Evolutionary conservation across 2,113 vertebrate genomes (phyloP), one percentile per base, ranked within the genome.

Genomic region (Ciconia maguari): DNA sequence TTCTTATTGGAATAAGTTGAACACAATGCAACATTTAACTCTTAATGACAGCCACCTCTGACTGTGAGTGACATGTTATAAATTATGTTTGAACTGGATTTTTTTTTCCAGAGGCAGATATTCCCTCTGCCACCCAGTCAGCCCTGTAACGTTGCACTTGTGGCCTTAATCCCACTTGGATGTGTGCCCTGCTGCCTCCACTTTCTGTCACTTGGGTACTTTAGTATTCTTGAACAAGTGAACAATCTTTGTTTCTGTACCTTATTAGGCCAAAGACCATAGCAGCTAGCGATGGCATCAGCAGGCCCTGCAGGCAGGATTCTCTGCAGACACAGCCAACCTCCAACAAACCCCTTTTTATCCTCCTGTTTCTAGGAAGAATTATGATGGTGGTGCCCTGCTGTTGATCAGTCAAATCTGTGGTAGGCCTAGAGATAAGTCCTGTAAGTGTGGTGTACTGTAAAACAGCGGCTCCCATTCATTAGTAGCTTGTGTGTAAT

Each of bases 281-380:
- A 97, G 96, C 97, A 98, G 97, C 97, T 64, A 97, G 98, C 74
- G 97, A 98, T 98, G 98, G 98, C 98, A 98, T 98, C 96, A 95
- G 97, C 96, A 96, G 92, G 97, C 98, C 98, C 98, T 62, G 97
- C 98, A 98, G 98, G 98, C 97, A 97, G 97, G 97, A 97, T 97
- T 98, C 98, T 98, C 98, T 95, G 97, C 98, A 97, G 96, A 97
- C 97, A 98, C 98, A 98, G 98, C 98, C 98, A 98, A 97, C 97
- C 98, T 98, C 97, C 98, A 98, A 99, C 98, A 99, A 98, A 98
- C 98, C 98, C 98, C 98, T 98, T 98, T 99, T 98, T 99, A 98
- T 99, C 97, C 98, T 97, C 97, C 97, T 95, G 97, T 98, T 98
- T 98, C 98, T 97, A 98, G 98, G 97, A 99, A 98, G 99, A 99